Evolutionary conservation across 2,888 invertebrate species (phyloP), one percentile per base, ranked within the genome.

Genomic region (Pseudococcus longispinus): DNA sequence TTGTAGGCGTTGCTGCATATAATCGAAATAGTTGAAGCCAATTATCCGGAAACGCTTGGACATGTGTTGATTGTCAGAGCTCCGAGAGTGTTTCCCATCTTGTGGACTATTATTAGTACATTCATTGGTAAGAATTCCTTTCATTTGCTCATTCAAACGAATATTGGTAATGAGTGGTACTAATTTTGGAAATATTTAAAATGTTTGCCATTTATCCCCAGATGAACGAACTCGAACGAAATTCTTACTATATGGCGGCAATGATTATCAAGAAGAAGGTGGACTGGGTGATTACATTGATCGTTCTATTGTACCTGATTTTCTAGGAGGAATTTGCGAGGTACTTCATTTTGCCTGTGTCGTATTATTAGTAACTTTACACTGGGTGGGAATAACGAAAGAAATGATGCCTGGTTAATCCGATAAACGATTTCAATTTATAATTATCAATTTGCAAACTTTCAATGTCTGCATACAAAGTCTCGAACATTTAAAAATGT

Each of bases 41-140:
- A 98, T 91, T 98, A 98, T 91, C 98, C 98, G 0, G 98, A 98
- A 92, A 98, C 97, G 13, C 95, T 98, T 95, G 97, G 96, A 1
- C 92, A 96, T 55, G 96, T 98, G 88, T 93, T 98, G 87, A 96
- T 98, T 87, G 96, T 97, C 77, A 92, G 97, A 80, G 98, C 98
- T 15, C 98, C 98, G 0, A 92, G 98, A 88, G 97, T 98, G 83
- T 98, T 98, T 91, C 98, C 98, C 5, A 97, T 98, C 87, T 92
- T 98, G 55, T 98, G 98, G 98, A 98, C 98, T 0, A 94, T 98
- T 87, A 96, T 98, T 88, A 96, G 96, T 91, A 96, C 97, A 1
- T 98, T 98, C 91, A 98, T 98, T 89, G 94, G 95, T 95, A 90
- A 91, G 20, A 65, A 91, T 11, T 83, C 26, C 20, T 70, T 18